Evolutionary conservation across 2,113 vertebrate genomes (phyloP).

Genomic region (Xiphias gladius): DNA sequence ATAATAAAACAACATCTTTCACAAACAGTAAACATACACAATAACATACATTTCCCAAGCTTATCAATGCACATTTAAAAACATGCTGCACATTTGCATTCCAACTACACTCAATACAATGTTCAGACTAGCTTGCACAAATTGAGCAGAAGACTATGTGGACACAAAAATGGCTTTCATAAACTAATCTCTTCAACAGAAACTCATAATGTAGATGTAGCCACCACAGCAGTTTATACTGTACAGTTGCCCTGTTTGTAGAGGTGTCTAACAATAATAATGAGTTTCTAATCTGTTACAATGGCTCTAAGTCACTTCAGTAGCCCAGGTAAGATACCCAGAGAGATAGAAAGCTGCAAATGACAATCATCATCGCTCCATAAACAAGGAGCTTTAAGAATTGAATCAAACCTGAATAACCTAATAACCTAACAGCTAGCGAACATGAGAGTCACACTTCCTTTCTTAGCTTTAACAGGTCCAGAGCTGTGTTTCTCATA

Average conservation of each 20-base stretch:
- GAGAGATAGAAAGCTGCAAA: constrained; percentile 88
- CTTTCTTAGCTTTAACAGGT: constrained; percentile 44
- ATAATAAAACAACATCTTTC: constrained; percentile 81
- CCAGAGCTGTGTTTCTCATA: constrained; percentile 51
- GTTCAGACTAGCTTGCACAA: constrained; percentile 88
- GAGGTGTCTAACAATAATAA: constrained; percentile 61
- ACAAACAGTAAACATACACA: constrained; percentile 88
- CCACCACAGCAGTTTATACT: constrained; percentile 62
- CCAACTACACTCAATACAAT: constrained; percentile 89
- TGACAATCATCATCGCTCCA: constrained; percentile 90
- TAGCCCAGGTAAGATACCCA: constrained; percentile 73
- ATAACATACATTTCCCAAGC: constrained; percentile 90
- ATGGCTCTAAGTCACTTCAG: constrained; percentile 83
- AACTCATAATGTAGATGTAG: constrained; percentile 58
- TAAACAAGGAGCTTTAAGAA: constrained; percentile 70
- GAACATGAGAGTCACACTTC: constrained; percentile 78
- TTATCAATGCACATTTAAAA: constrained; percentile 93
- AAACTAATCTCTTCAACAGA: constrained; percentile 72
- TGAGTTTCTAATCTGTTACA: constrained; percentile 67
- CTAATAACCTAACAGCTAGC: constrained; percentile 78
- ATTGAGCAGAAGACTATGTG: constrained; percentile 78
- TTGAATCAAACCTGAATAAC: constrained; percentile 93
- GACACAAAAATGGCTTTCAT: constrained; percentile 71
- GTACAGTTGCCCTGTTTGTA: constrained; percentile 73
- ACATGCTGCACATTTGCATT: constrained; percentile 95